phyloP scores from a whole-genome alignment of 2,888 invertebrate genomes.

The Rhagophthalmus giganteus region DNA sequence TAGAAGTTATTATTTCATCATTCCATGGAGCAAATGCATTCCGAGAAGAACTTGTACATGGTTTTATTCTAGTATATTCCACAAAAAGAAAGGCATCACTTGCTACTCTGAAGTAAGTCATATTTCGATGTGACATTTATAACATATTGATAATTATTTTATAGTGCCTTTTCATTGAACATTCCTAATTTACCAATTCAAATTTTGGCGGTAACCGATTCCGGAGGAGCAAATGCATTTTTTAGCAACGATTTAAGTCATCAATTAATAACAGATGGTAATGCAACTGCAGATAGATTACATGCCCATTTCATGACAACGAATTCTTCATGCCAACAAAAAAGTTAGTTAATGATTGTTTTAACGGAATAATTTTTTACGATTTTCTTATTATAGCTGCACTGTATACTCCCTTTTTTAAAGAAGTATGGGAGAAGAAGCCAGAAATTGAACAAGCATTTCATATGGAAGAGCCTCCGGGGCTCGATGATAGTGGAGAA shows the following conservation, averaged over 20 bases:
- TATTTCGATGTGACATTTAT: slow-evolving; percentile 12
- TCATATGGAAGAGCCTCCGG: slow-evolving; percentile 75
- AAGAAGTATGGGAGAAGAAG: slow-evolving; percentile 94
- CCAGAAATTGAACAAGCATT: slow-evolving; percentile 93
- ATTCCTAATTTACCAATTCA: slow-evolving; percentile 91
- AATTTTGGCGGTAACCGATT: slow-evolving; percentile 91
- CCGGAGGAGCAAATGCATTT: slow-evolving; percentile 85
- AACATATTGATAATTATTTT: slow-evolving; percentile 35
- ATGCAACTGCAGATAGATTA: slow-evolving; percentile 85
- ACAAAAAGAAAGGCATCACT: slow-evolving; percentile 93
- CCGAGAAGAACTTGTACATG: slow-evolving; percentile 89
- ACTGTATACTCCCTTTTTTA: slow-evolving; percentile 93
- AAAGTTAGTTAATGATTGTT: slow-evolving; percentile 64
- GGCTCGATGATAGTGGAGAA: slow-evolving; percentile 67
- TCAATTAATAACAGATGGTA: slow-evolving; percentile 89
- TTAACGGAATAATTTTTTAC: neutral
- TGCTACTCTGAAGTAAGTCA: slow-evolving; percentile 82
- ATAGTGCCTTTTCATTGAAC: slow-evolving; percentile 89
- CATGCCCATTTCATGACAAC: slow-evolving; percentile 93
- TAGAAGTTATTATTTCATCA: slow-evolving; percentile 88
- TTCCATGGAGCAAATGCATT: slow-evolving; percentile 94
- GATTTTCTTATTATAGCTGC: slow-evolving; percentile 65
- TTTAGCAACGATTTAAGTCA: slow-evolving; percentile 89
- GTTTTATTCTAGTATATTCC: slow-evolving; percentile 93
- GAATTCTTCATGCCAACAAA: slow-evolving; percentile 79